A percentile compares a stretch with the other conserved stretches of the same genome.
Conservation (phyloP, 1,140 invertebrate genomes). For the Drosophila teissieri region DNA sequence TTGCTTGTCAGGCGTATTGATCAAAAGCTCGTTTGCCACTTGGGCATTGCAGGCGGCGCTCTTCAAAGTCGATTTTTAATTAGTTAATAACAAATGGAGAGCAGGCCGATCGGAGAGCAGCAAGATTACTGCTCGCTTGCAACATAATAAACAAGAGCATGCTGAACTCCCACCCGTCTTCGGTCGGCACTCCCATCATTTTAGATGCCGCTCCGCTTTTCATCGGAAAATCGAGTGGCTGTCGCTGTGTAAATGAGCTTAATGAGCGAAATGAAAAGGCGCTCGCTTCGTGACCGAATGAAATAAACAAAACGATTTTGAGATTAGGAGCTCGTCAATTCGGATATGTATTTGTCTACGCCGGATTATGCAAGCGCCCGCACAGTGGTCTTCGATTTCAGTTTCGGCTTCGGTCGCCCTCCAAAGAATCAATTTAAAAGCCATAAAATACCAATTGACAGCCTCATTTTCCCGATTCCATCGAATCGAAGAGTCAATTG, state of each 20-base stretch:
- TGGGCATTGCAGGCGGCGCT: conserved; percentile 30
- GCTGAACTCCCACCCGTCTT: conserved; percentile 44
- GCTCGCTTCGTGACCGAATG: conserved; percentile 45
- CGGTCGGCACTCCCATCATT: conserved; percentile 42
- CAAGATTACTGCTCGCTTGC: conserved; percentile 32
- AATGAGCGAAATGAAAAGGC: conserved; percentile 66
- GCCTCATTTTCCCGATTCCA: conserved; percentile 56
- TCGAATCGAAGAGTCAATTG: conserved; percentile 51
- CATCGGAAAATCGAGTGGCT: conserved; percentile 21
- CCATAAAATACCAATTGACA: conserved; percentile 78
- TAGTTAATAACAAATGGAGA: conserved; percentile 62
- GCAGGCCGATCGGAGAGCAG: conserved; percentile 39
- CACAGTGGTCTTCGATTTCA: conserved; percentile 55
- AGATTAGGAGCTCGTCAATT: conserved; percentile 63
- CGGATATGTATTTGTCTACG: conserved; percentile 60
- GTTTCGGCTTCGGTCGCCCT: not conserved
- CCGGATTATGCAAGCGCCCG: conserved; percentile 72
- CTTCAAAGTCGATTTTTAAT: conserved; percentile 73
- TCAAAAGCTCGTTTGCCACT: conserved; percentile 62
- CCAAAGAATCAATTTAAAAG: conserved; percentile 69
- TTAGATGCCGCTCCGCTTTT: conserved; percentile 24
- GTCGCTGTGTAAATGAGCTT: conserved; percentile 60
- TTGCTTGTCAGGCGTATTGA: conserved; percentile 66
- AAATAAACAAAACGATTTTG: conserved; percentile 76
- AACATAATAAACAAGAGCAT: conserved; percentile 58